Conservation (phyloP, 2,797 vertebrate species). For the Karalla daura region DNA sequence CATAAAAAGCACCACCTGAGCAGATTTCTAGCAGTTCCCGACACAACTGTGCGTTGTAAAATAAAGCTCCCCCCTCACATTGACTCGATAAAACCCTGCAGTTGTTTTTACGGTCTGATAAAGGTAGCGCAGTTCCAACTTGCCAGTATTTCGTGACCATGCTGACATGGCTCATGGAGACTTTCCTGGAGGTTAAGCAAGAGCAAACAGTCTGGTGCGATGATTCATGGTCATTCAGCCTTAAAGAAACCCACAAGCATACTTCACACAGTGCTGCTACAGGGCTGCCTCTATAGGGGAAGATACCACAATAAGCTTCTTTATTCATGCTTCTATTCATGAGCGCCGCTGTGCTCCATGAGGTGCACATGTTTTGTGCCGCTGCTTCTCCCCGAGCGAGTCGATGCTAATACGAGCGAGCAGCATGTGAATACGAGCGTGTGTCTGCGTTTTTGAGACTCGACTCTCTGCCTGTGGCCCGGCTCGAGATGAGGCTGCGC, state of each 20-base stretch:
- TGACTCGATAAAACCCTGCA: background rate
- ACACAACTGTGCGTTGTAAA: background rate
- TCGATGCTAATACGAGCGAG: conserved; percentile 4
- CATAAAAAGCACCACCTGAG: background rate
- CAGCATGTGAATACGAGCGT: conserved; percentile 3
- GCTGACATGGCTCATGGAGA: conserved; percentile 48
- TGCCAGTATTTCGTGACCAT: conserved; percentile 23
- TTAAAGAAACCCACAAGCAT: conserved; percentile 65
- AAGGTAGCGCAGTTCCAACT: conserved; percentile 3
- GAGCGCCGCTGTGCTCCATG: background rate
- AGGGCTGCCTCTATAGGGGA: conserved; percentile 47
- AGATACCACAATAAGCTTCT: conserved; percentile 31
- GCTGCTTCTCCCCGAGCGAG: background rate
- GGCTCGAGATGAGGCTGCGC: conserved; percentile 40
- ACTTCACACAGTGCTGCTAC: conserved; percentile 59
- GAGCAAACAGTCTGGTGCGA: conserved; percentile 66
- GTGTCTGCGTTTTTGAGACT: conserved; percentile 24
- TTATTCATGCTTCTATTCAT: conserved; percentile 13
- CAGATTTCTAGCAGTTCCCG: background rate
- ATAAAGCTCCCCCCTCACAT: conserved; percentile 1
- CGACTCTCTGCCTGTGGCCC: conserved; percentile 28
- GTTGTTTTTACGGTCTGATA: background rate
- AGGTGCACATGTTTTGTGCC: conserved; percentile 3
- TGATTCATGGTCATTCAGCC: conserved; percentile 59
- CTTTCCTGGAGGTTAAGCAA: conserved; percentile 47